A percentile compares a stretch with the other conserved stretches of the same genome.
phyloP scores from a whole-genome alignment of 2,888 invertebrate species.

The Girardia tigrina region DNA sequence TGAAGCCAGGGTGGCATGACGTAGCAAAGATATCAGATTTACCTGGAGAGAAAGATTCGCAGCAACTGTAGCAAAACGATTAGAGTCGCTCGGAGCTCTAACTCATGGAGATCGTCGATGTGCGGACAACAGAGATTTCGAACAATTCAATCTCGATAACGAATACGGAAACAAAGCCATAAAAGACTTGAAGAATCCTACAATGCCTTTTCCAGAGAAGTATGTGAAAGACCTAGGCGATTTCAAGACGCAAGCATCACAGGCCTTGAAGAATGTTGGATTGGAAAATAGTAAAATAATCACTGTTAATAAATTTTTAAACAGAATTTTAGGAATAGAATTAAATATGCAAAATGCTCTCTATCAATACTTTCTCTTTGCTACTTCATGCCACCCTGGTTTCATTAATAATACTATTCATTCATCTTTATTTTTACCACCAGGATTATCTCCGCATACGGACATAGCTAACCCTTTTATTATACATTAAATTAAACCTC shows the following conservation, averaged over 20 bases:
- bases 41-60: conserved; percentile 25
- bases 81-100: conserved; percentile 16
- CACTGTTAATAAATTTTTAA: conserved; percentile 45
- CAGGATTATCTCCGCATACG: too few species aligned
- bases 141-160: conserved; percentile 20
- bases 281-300: conserved; percentile 34
- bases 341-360: conserved; percentile 42
- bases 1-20: too few species aligned
- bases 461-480: too few species aligned
- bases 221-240: too few species aligned
- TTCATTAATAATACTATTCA: too few species aligned
- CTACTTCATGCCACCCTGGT: too few species aligned
- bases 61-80: conserved; percentile 15
- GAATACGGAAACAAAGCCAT: background rate
- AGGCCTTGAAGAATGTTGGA: background rate
- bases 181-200: too few species aligned
- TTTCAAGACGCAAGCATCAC: too few species aligned
- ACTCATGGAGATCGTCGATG: conserved; percentile 26
- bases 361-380: conserved; percentile 6
- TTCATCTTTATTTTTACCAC: too few species aligned
- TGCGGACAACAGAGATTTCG: conserved; percentile 21
- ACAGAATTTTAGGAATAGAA: conserved; percentile 45
- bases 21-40: conserved; percentile 20
- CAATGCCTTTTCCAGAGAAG: too few species aligned
- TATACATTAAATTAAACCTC: too few species aligned